phyloP scores from a whole-genome alignment of 2,797 vertebrate species.

The Pempheris klunzingeri region DNA sequence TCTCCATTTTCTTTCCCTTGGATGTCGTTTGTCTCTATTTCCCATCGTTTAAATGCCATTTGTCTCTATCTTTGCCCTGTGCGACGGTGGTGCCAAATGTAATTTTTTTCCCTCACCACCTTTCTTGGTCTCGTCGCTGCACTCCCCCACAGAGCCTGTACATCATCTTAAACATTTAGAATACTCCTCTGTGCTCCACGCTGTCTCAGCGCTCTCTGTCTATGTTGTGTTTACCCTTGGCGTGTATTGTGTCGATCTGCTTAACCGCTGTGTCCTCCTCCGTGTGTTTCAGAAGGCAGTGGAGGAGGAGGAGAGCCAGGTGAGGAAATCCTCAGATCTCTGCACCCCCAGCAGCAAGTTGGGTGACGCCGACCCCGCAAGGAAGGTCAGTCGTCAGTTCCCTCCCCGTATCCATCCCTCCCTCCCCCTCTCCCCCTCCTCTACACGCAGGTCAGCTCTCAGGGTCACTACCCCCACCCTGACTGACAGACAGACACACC shows the following conservation, averaged over 20 bases:
- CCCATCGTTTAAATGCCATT: conserved; percentile 50
- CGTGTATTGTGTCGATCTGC: conserved; percentile 7
- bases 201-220: background rate
- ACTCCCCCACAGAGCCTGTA: conserved; percentile 15
- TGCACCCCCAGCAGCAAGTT: conserved; percentile 74
- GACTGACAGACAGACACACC: conserved; percentile 59
- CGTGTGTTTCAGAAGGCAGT: conserved; percentile 72
- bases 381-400: conserved; percentile 75
- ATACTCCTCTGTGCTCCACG: background rate
- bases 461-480: conserved; percentile 60
- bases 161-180: conserved; percentile 45
- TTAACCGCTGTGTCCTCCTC: conserved; percentile 21
- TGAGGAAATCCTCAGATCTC: conserved; percentile 74
- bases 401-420: conserved; percentile 3
- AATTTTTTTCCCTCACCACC: conserved; percentile 13
- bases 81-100: conserved; percentile 13
- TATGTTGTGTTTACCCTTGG: conserved; percentile 28
- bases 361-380: conserved; percentile 63
- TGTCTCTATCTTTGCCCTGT: conserved; percentile 34
- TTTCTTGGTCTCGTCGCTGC: conserved; percentile 20
- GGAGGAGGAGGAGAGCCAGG: conserved; percentile 76
- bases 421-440: conserved; percentile 23
- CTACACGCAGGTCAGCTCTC: conserved; percentile 59
- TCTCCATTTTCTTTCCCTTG: conserved; percentile 59
- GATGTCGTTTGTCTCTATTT: conserved; percentile 58